phyloP scores from a whole-genome alignment of 2,888 invertebrate genomes.

The Callimorpha dominula region DNA sequence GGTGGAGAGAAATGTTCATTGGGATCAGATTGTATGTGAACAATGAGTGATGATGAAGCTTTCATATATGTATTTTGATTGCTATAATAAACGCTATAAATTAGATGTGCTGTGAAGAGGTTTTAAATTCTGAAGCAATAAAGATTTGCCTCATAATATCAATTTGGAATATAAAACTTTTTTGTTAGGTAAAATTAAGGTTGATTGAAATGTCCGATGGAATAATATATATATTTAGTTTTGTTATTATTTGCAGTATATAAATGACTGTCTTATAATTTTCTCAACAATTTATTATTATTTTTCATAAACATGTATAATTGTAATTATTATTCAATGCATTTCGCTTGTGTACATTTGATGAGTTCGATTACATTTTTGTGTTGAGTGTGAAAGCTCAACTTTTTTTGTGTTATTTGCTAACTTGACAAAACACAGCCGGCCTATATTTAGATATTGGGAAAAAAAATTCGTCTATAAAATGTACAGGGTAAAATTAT shows the following conservation, averaged over 20 bases:
- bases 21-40: constrained; percentile 12
- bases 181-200: neutral
- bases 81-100: constrained; percentile 10
- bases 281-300: neutral
- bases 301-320: neutral
- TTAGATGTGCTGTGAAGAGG: constrained; percentile 8
- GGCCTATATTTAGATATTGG: constrained; percentile 39
- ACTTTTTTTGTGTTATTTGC: constrained; percentile 10
- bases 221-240: constrained; percentile 1
- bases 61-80: constrained; percentile 13
- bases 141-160: constrained; percentile 30
- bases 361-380: neutral
- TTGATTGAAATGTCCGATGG: neutral
- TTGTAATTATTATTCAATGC: constrained; percentile 12
- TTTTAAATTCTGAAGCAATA: constrained; percentile 14
- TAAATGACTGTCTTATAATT: neutral
- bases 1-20: constrained; percentile 20
- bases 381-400: neutral
- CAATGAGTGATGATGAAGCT: neutral
- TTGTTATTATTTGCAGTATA: constrained; percentile 11
- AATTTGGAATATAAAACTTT: constrained; percentile 4
- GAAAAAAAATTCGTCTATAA: constrained; percentile 51
- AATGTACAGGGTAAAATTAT: constrained; percentile 79
- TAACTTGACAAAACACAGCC: constrained; percentile 23
- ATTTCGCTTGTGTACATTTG: constrained; percentile 7